phyloP scores from a whole-genome alignment of 2,888 invertebrate species.

The Nezara viridula region DNA sequence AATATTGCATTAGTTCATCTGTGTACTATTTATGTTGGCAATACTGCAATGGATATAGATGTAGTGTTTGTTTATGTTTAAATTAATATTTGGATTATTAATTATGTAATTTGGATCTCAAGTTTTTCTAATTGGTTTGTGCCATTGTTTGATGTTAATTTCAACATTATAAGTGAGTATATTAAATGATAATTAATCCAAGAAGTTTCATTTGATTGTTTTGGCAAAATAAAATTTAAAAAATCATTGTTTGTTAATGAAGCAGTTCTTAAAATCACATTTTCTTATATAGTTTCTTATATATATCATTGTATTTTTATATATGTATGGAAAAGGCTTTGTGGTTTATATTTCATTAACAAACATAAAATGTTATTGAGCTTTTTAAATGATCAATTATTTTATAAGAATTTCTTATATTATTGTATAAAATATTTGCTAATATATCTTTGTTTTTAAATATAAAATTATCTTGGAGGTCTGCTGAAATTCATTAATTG shows the following conservation, averaged over 20 bases:
- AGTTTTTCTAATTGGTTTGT: neutral
- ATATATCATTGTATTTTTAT: neutral
- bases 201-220: neutral
- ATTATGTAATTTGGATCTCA: neutral
- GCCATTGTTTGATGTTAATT: neutral
- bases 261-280: neutral
- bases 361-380: neutral
- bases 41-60: neutral
- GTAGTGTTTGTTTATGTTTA: neutral
- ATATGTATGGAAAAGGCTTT: neutral
- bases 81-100: neutral
- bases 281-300: neutral
- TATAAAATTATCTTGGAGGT: neutral
- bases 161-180: neutral
- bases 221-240: neutral
- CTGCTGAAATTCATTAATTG: neutral
- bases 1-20: neutral
- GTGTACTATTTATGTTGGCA: neutral
- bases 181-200: neutral
- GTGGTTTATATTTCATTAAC: neutral
- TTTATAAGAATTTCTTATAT: neutral
- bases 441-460: neutral
- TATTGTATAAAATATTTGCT: neutral
- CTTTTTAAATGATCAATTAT: neutral
- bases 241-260: neutral